A percentile compares a stretch with the other conserved stretches of the same genome.
phyloP scores from a whole-genome alignment of 2,113 vertebrate species.

The Elachura formosa region DNA sequence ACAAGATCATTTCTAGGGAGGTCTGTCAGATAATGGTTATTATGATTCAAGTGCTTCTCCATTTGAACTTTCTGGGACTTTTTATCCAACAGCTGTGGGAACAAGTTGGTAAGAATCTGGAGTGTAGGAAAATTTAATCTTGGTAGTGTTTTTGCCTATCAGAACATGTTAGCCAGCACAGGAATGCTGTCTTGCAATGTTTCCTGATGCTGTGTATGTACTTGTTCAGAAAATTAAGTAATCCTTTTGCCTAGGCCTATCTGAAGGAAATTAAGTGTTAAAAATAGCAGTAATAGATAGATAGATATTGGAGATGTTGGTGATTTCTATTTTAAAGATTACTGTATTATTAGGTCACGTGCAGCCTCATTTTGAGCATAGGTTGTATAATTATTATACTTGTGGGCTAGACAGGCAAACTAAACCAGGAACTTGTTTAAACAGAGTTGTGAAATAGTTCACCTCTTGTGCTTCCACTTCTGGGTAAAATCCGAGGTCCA shows the following conservation, averaged over 20 bases:
- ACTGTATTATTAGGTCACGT: background rate
- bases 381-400: constrained; percentile 25
- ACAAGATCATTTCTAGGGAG: background rate
- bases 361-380: background rate
- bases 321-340: background rate
- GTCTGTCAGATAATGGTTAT: background rate
- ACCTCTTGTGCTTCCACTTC: constrained; percentile 25
- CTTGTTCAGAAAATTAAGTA: background rate
- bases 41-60: background rate
- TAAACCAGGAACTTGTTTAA: constrained; percentile 23
- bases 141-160: background rate
- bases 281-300: background rate
- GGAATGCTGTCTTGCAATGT: background rate
- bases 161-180: background rate
- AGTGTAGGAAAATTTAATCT: background rate
- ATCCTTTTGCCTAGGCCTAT: background rate
- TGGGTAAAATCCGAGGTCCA: background rate
- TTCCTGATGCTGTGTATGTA: background rate
- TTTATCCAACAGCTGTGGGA: background rate
- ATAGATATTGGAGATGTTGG: background rate
- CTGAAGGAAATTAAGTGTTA: background rate
- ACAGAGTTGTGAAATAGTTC: constrained; percentile 41
- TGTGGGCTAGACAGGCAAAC: background rate
- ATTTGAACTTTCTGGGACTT: background rate
- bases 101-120: background rate